Base-by-base conservation (phyloP, 2,888 invertebrate species). In the Adelphocoris suturalis region DNA sequence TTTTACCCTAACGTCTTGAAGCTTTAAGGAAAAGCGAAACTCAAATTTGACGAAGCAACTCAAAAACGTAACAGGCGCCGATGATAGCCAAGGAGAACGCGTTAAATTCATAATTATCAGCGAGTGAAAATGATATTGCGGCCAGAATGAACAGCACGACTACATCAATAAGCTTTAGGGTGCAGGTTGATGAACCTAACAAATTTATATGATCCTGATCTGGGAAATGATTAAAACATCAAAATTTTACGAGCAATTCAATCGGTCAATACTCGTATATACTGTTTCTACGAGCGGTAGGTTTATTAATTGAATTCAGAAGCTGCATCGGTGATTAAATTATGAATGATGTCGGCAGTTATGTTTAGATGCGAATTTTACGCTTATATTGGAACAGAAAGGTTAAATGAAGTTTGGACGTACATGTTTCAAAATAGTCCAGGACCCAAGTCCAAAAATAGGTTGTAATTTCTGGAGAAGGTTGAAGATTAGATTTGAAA, bases 111-210 rank as follows among this genome's bases (percentile, higher is more conserved):
- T 7, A 28, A 37, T 68, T 78, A n/a, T n/a, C n/a, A 37, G 76
- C 76, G 78, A 61, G 19, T 78, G 78, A 16, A 46, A 78, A 78
- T 78, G 78, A 78, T 0, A 11, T 78, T 37, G 68, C 27, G 9
- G 9, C 5, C 23, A 13, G 23, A 19, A 68, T 68, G 68, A 68
- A 68, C 12, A 19, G 68, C 68, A 23, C 23, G 19, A 12, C 68
- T 68, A 68, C 68, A 23, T 23, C 68, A 68, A 68, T 68, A 68
- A 68, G 68, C 68, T 68, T 68, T 23, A 68, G 68, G 68, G 68
- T 68, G 68, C 68, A 57, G 7, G 57, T 57, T 13, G 23, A 68
- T 23, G 68, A 68, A n/a, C 11, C 16, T 37, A 37, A 37, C 37
- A 37, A 37, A 37, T 37, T 37, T 57, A n/a, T 68, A 23, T 27